phyloP scores from a whole-genome alignment of 2,797 vertebrate genomes.

The Mormyrops boulengeri region DNA sequence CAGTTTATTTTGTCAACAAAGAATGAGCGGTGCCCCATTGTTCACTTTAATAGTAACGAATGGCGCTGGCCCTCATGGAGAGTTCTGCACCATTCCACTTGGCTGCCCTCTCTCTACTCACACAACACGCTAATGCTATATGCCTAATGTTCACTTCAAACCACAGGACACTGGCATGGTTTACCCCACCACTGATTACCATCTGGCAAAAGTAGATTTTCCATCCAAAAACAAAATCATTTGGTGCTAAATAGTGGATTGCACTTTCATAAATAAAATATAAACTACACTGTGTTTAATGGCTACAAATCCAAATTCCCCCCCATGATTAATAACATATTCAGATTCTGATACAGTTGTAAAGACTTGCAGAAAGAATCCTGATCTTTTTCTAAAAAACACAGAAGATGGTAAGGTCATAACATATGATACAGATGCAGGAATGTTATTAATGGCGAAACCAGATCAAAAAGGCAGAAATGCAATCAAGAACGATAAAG shows the following conservation, averaged over 20 bases:
- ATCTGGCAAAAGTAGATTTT: conserved; percentile 14
- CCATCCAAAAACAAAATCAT: conserved; percentile 1
- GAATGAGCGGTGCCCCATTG: not conserved
- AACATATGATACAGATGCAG: not conserved
- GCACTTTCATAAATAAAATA: conserved; percentile 9
- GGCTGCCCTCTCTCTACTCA: not conserved
- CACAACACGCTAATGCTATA: not conserved
- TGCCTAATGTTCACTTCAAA: conserved; percentile 3
- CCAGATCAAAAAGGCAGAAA: not conserved
- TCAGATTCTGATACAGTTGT: not conserved
- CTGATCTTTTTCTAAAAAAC: not conserved
- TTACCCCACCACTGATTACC: not conserved
- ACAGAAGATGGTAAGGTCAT: not conserved
- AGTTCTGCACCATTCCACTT: conserved; percentile 9
- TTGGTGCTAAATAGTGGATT: not conserved
- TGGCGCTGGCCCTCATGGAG: not conserved
- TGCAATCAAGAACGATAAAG: not conserved
- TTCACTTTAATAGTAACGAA: not conserved
- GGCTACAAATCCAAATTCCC: not conserved
- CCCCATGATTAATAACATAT: not conserved
- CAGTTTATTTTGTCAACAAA: not conserved
- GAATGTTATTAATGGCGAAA: not conserved
- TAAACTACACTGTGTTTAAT: conserved; percentile 6
- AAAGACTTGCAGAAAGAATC: not conserved
- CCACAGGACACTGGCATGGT: not conserved